Conservation (phyloP, 2,888 invertebrate species). For the Clepsis dumicolana region DNA sequence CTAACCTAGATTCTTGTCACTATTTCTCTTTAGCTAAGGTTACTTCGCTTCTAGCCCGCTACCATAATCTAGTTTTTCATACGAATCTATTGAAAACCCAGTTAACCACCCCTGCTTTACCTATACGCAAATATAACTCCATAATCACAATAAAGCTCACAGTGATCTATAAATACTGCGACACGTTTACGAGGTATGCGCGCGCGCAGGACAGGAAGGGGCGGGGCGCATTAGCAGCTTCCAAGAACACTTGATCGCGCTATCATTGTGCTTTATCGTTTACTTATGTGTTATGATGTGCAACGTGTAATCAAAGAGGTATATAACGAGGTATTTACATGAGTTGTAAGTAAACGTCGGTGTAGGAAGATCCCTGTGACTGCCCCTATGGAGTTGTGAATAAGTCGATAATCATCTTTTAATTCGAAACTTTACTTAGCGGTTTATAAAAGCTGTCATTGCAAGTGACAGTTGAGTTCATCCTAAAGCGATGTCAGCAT, state of each 20-base stretch:
- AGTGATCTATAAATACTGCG: slow-evolving; percentile 36
- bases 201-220: slow-evolving; percentile 72
- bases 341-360: too few relatives aligned
- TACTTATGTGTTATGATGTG: neutral
- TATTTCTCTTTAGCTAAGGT: too few relatives aligned
- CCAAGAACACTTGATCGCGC: slow-evolving; percentile 50
- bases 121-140: slow-evolving; percentile 4
- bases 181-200: slow-evolving; percentile 40
- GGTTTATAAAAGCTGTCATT: too few relatives aligned
- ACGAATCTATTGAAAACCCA: neutral
- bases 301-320: neutral
- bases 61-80: too few relatives aligned
- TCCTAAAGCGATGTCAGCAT: too few relatives aligned
- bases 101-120: neutral
- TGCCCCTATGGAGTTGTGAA: too few relatives aligned
- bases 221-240: slow-evolving; percentile 77
- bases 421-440: too few relatives aligned
- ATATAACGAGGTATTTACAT: neutral
- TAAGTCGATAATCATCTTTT: too few relatives aligned
- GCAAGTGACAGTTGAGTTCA: too few relatives aligned
- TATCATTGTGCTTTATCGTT: slow-evolving; percentile 11
- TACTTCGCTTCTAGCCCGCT: too few relatives aligned
- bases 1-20: too few relatives aligned
- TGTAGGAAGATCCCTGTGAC: too few relatives aligned
- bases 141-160: slow-evolving; percentile 29